Conservation (phyloP, 1,140 invertebrate genomes). For the Spodoptera frugiperda region DNA sequence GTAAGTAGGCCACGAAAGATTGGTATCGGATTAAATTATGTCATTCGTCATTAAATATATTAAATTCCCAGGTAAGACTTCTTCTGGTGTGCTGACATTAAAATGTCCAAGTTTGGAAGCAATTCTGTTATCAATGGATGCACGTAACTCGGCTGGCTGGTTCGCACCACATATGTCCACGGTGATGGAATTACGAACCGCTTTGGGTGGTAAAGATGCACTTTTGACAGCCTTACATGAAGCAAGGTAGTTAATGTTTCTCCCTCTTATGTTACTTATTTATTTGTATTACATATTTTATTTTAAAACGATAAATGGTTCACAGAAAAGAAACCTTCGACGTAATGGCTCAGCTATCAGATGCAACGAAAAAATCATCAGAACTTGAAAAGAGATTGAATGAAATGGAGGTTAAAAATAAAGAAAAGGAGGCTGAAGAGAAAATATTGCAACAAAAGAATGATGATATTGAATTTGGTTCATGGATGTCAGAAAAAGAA, state of each 20-base stretch:
- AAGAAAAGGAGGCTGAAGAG: constrained; percentile 53
- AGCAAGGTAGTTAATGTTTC: constrained; percentile 74
- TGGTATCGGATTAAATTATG: background rate
- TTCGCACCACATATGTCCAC: constrained; percentile 91
- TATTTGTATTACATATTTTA: constrained; percentile 1
- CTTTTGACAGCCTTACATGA: constrained; percentile 76
- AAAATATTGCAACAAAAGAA: constrained; percentile 48
- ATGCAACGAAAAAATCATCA: constrained; percentile 72
- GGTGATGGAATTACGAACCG: constrained; percentile 88
- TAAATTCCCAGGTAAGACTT: constrained; percentile 66
- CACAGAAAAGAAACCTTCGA: constrained; percentile 80
- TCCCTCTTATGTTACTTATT: background rate
- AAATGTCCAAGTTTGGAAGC: constrained; percentile 75
- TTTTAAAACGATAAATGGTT: constrained; percentile 32
- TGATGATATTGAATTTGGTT: constrained; percentile 62
- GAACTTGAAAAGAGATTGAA: constrained; percentile 72
- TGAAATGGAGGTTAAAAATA: constrained; percentile 65
- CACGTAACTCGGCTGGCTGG: constrained; percentile 90
- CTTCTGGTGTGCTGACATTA: constrained; percentile 69
- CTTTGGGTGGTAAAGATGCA: constrained; percentile 76
- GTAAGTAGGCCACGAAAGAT: constrained; percentile 54
- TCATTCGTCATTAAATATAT: background rate
- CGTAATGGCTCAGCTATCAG: constrained; percentile 73
- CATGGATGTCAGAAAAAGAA: constrained; percentile 67
- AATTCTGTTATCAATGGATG: constrained; percentile 87